Base-by-base conservation (phyloP, 2,888 invertebrate species). In the Corbicula japonica region DNA sequence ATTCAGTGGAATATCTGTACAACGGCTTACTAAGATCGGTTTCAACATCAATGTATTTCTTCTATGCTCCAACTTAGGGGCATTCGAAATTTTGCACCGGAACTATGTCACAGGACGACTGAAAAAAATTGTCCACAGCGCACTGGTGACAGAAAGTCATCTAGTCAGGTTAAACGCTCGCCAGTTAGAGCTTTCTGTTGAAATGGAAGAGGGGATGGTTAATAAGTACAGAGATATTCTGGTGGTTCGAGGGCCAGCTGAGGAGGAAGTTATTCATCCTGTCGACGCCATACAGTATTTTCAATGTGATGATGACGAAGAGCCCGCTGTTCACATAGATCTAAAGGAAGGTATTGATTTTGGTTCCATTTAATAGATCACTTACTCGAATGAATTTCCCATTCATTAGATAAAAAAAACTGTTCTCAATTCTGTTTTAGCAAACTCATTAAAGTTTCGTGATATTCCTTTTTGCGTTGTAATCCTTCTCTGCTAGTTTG, bases 11-110 rank as follows among this genome's bases (percentile, higher is more conserved):
- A 76, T 83, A 30, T 74, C 79, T 44, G 69, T 83, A 15, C 79
- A 75, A 66, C 65, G 80, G 26, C 70, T 83, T 1, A 72, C 63
- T 30, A 73, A 77, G 38, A 41, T 83, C 15, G 83, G 83, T 3
- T 83, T 83, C 61, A 83, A 76, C 34, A 83, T 83, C 5, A 69
- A 70, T 41, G 32, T 76, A n/a, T 76, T 68, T 32, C 30, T 83
- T 8, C 70, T 80, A 18, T 86, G 86, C 61, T 76, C 70, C 44
- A 79, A 72, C 41, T 76, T 88, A 2, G 86, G 86, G 10, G 84
- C 85, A 10, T 75, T 88, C n/a, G 87, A 86, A 69, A 78, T 76
- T 28, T 66, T 88, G 5, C 76, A 85, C 30, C 84, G 85, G 48
- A 80, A 72, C 54, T 87, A 84, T 61, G 69, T 66, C 32, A 83